These are phyloP conservation scores for Aleiodes testaceus DNA, from an alignment of 2,888 invertebrate genomes.

Conservation along the genomic window DNA sequence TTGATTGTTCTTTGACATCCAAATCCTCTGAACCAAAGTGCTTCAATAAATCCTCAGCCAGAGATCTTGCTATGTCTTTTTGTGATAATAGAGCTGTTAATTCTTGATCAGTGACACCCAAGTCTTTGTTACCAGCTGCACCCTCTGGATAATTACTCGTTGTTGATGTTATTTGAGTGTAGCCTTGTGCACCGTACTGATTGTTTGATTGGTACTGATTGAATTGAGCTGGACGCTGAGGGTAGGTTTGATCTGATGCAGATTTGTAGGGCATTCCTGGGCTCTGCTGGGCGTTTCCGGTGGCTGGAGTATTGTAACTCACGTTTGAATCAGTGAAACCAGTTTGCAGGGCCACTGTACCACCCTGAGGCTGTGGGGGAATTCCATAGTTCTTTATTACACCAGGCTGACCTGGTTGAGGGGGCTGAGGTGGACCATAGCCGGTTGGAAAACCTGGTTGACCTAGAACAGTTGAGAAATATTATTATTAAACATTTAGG, in stretches of 20 bases:
- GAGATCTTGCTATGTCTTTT: conserved; percentile 83
- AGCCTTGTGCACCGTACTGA: conserved; percentile 68
- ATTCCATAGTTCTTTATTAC: conserved; percentile 69
- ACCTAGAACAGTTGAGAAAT: neutral
- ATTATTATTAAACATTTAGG: too few relatives aligned
- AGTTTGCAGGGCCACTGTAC: conserved; percentile 72
- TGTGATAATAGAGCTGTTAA: conserved; percentile 83
- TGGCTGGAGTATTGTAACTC: conserved; percentile 71
- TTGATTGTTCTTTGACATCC: conserved; percentile 72
- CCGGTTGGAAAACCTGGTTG: conserved; percentile 69
- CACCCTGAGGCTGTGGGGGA: conserved; percentile 71
- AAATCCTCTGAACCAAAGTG: conserved; percentile 86
- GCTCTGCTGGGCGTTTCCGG: conserved; percentile 72
- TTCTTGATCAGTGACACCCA: conserved; percentile 81
- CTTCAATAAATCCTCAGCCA: conserved; percentile 91
- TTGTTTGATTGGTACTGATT: conserved; percentile 62
- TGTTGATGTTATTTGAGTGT: conserved; percentile 72
- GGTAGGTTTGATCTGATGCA: conserved; percentile 70
- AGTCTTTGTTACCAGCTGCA: conserved; percentile 68
- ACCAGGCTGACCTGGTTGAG: conserved; percentile 64
- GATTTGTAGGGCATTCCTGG: conserved; percentile 75
- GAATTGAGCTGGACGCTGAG: conserved; percentile 58
- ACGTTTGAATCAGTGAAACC: conserved; percentile 73
- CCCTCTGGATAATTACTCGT: conserved; percentile 69
- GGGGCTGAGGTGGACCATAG: conserved; percentile 53